phyloP scores from a whole-genome alignment of 92 coral and sea anemone species.

The Hydrozoanthus gracilis region DNA sequence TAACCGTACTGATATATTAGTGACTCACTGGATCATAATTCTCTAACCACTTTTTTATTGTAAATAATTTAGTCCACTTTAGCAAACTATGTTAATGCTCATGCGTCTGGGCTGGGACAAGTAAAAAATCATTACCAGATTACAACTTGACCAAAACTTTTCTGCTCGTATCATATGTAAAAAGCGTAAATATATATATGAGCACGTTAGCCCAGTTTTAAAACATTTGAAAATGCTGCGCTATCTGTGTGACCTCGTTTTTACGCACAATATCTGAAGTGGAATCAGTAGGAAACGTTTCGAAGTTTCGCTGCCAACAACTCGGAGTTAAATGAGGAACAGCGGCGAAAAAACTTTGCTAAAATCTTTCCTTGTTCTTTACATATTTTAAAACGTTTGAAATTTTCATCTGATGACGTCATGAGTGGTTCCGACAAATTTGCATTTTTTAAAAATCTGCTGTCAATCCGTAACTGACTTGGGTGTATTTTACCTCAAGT shows the following conservation, averaged over 20 bases:
- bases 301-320: not conserved
- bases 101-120: conserved; percentile 17
- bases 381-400: no score
- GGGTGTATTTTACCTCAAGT: no score
- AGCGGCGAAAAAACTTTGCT: no score
- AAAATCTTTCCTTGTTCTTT: no score
- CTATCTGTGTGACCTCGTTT: not conserved
- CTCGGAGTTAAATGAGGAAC: no score
- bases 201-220: not conserved
- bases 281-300: not conserved
- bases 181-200: not conserved
- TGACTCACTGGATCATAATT: not conserved
- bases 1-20: not conserved
- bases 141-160: not conserved
- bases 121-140: not conserved
- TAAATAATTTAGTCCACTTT: not conserved
- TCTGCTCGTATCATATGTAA: conserved; percentile 8
- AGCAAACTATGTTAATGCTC: conserved; percentile 23
- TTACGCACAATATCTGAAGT: no score
- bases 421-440: no score
- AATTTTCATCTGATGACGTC: no score
- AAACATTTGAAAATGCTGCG: conserved; percentile 12
- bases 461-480: no score
- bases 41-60: not conserved
- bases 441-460: no score